Conservation (phyloP, 2,113 vertebrate genomes). For the Pygoscelis antarcticus region DNA sequence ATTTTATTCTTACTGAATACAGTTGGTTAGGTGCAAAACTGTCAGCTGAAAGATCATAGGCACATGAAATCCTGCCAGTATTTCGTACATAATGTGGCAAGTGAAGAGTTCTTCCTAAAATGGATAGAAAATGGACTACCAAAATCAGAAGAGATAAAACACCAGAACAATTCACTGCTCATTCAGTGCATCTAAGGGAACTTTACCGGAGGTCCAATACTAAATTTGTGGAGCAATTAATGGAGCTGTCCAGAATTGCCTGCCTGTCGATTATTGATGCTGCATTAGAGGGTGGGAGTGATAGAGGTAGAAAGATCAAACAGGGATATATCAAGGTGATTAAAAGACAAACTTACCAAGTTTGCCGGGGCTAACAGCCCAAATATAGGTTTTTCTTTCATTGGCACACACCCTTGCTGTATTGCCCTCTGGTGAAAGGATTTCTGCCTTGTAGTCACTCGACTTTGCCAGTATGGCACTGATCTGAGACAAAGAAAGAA, state of each 20-base stretch:
- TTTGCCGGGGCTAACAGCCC: conserved; percentile 53
- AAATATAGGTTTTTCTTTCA: conserved; percentile 70
- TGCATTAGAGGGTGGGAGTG: neutral
- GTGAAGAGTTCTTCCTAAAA: neutral
- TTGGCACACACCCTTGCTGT: conserved; percentile 44
- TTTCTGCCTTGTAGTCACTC: conserved; percentile 40
- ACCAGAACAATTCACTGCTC: neutral
- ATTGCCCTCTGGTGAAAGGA: neutral
- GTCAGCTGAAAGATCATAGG: neutral
- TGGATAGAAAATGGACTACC: neutral
- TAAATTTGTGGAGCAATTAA: neutral
- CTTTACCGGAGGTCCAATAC: neutral
- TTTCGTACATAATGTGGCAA: neutral
- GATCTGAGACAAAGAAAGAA: conserved; percentile 53
- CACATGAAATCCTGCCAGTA: neutral
- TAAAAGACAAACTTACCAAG: conserved; percentile 45
- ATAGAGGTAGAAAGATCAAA: neutral
- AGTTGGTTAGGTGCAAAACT: neutral
- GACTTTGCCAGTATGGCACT: conserved; percentile 35
- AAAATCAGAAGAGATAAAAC: neutral
- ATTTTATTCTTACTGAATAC: neutral
- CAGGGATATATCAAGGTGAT: neutral
- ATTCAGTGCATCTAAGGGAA: neutral
- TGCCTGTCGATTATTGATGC: neutral
- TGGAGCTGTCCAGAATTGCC: neutral